These are phyloP conservation scores for Spatula versicolor DNA, from an alignment of 2,797 vertebrate species.

Conservation along the genomic window DNA sequence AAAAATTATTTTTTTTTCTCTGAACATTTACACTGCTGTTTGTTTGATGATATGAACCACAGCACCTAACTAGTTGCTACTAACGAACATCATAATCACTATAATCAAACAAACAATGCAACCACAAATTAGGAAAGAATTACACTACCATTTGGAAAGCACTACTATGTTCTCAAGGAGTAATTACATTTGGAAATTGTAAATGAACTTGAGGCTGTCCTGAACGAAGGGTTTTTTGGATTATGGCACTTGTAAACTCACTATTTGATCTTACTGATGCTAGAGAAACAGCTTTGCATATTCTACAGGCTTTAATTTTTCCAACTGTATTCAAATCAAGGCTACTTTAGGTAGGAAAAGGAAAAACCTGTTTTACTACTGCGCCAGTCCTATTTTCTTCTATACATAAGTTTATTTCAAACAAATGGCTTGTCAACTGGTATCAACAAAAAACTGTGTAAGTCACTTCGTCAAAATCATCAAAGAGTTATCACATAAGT, in stretches of 20 bases:
- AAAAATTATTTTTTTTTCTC: conserved; percentile 37
- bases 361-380: not conserved
- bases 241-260: not conserved
- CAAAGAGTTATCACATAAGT: not conserved
- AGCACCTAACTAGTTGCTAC: conserved; percentile 65
- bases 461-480: not conserved
- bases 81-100: conserved; percentile 74
- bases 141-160: conserved; percentile 67
- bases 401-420: not conserved
- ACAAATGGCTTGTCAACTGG: not conserved
- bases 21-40: conserved; percentile 11
- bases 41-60: conserved; percentile 56
- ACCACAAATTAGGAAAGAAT: conserved; percentile 64
- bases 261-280: not conserved
- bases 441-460: not conserved
- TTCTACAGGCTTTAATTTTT: not conserved
- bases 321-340: not conserved
- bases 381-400: not conserved
- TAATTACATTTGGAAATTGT: conserved; percentile 64
- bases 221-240: not conserved
- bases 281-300: not conserved
- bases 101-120: conserved; percentile 78
- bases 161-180: conserved; percentile 41
- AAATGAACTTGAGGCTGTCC: conserved; percentile 42
- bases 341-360: not conserved